Evolutionary conservation across 2,113 vertebrate species (phyloP), one percentile per base, ranked within the genome.

Genomic region (Dicentrarchus labrax): DNA sequence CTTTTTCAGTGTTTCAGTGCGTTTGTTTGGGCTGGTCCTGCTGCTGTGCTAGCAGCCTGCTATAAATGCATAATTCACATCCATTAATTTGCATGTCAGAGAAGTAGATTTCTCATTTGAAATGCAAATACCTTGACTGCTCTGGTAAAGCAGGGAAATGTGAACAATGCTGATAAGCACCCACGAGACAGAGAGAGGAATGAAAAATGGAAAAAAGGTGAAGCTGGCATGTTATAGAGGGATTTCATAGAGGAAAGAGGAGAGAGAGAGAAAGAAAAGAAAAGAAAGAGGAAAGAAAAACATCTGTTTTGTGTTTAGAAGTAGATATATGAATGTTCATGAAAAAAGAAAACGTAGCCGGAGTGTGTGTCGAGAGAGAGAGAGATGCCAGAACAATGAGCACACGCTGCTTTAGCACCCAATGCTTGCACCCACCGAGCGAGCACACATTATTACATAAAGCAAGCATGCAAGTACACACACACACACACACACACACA

Each of bases 11-110:
- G 50, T 51, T 50, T 80, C 65, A 69, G 11, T 66, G 78, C 4
- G n/a, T 78, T 67, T 74, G 73, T 79, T 83, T 76, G 24, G 43
- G 57, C 66, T 64, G 68, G 61, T 59, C 36, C 85, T 81, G 61
- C 83, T 67, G 84, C 89, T 73, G 86, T 66, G 91, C 75, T 90
- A 83, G 80, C 85, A 82, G 78, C 82, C 83, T 59, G 85, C 83
- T 82, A 68, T 51, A 92, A 92, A 95, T 92, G 91, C 92, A 94
- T 91, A 93, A 95, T 91, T 95, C 90, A 93, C 88, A 76, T 82
- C 88, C 90, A 89, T 90, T 94, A 71, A 95, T 95, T 94, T 95
- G 93, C 93, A 94, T 94, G 93, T 93, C 84, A 90, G 92, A 91
- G 89, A 90, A 84, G 88, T 89, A 83, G 89, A 89, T 82, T 78